A percentile compares a stretch with the other conserved stretches of the same genome.
phyloP scores from a whole-genome alignment of 2,797 vertebrate species.

The Scarus forsteni region DNA sequence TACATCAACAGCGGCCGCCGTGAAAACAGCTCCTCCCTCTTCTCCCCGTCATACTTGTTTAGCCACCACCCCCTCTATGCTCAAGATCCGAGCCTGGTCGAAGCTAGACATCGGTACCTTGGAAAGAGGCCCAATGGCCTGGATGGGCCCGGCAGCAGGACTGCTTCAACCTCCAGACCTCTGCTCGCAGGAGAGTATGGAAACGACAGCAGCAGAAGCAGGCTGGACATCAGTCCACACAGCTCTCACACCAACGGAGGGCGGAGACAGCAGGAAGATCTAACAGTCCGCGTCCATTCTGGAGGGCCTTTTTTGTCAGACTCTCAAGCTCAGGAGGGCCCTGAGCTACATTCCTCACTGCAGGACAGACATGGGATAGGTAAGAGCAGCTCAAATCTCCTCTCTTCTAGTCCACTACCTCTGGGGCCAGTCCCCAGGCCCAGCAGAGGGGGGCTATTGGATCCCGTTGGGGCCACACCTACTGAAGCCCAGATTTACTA shows the following conservation, averaged over 20 bases:
- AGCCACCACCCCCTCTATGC: slow-evolving; percentile 74
- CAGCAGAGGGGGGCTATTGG: slow-evolving; percentile 71
- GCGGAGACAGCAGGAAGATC: slow-evolving; percentile 80
- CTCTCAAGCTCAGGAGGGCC: slow-evolving; percentile 71
- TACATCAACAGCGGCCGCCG: slow-evolving; percentile 73
- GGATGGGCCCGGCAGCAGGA: slow-evolving; percentile 79
- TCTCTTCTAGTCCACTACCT: slow-evolving; percentile 65
- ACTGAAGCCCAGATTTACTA: slow-evolving; percentile 86
- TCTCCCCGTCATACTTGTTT: slow-evolving; percentile 76
- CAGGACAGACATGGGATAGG: slow-evolving; percentile 76
- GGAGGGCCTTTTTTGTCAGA: slow-evolving; percentile 71
- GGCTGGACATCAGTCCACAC: slow-evolving; percentile 68
- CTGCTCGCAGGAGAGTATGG: slow-evolving; percentile 70
- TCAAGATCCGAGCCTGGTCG: slow-evolving; percentile 71
- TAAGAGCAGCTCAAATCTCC: slow-evolving; percentile 69
- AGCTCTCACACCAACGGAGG: slow-evolving; percentile 81
- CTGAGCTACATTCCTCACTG: slow-evolving; percentile 83
- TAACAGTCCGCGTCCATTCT: slow-evolving; percentile 51
- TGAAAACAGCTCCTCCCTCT: slow-evolving; percentile 78
- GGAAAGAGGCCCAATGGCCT: slow-evolving; percentile 82
- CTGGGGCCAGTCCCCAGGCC: slow-evolving; percentile 74
- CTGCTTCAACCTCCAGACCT: slow-evolving; percentile 71
- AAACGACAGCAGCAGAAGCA: slow-evolving; percentile 70
- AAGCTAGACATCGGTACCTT: slow-evolving; percentile 77
- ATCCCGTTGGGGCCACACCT: slow-evolving; percentile 68